Percentiles rank a stretch among this genome's conserved stretches.
These are phyloP conservation scores for Ceratina calcarata DNA, from an alignment of 1,140 invertebrate genomes.

Conservation along the genomic window DNA sequence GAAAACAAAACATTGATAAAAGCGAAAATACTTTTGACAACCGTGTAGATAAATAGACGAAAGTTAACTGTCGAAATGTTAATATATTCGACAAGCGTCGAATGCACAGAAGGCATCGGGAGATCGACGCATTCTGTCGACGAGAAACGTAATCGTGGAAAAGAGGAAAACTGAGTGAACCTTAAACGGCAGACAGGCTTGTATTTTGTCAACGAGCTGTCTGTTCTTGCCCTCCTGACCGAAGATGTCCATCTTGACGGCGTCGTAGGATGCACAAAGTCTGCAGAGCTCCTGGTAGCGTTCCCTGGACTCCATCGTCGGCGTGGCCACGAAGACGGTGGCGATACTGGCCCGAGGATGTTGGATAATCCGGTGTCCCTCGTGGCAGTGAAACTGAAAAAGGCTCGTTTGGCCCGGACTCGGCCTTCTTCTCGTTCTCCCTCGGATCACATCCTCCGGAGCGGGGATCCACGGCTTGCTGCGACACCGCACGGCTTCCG, in stretches of 20 bases:
- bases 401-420: slow-evolving; percentile 38
- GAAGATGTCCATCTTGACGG: slow-evolving; percentile 81
- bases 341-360: slow-evolving; percentile 36
- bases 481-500: slow-evolving; percentile 51
- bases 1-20: not conserved
- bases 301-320: slow-evolving; percentile 70
- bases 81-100: not conserved
- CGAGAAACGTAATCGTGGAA: slow-evolving; percentile 3
- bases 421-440: slow-evolving; percentile 44
- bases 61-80: not conserved
- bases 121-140: not conserved
- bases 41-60: not conserved
- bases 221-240: slow-evolving; percentile 79
- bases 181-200: slow-evolving; percentile 80
- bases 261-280: slow-evolving; percentile 80
- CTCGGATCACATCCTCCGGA: slow-evolving; percentile 56
- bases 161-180: slow-evolving; percentile 60
- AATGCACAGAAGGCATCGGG: not conserved
- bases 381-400: slow-evolving; percentile 35
- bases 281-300: slow-evolving; percentile 80
- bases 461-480: slow-evolving; percentile 54
- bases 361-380: slow-evolving; percentile 40
- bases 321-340: slow-evolving; percentile 31
- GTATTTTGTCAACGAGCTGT: slow-evolving; percentile 80
- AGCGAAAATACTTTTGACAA: not conserved